Percentiles rank a stretch among this genome's conserved stretches.
Conservation (phyloP, 1,140 invertebrate species). For the Leguminivora glycinivorella region DNA sequence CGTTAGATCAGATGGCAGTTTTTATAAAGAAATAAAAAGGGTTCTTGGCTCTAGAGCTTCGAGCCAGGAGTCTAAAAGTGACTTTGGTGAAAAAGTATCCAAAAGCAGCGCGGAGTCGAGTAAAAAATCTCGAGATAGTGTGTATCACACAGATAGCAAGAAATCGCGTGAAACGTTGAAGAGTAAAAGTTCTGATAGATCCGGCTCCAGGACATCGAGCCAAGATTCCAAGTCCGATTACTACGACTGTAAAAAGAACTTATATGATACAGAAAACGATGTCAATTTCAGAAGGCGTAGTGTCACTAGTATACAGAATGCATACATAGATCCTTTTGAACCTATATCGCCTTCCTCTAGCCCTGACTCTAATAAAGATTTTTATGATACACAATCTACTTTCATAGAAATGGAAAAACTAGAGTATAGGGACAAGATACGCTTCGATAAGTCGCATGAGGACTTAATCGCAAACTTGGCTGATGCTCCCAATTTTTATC, state of each 20-base stretch:
- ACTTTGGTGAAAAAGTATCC: conserved; percentile 83
- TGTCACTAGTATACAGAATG: conserved; percentile 61
- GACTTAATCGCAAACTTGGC: conserved; percentile 80
- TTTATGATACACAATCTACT: conserved; percentile 79
- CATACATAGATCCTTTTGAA: conserved; percentile 72
- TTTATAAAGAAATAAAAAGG: conserved; percentile 83
- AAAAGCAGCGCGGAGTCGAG: conserved; percentile 82
- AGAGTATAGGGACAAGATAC: conserved; percentile 66
- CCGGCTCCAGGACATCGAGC: conserved; percentile 81
- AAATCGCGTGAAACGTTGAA: conserved; percentile 81
- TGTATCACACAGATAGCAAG: conserved; percentile 82
- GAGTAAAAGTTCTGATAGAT: conserved; percentile 80
- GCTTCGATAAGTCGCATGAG: conserved; percentile 79
- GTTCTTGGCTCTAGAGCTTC: conserved; percentile 81
- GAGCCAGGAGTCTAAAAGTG: conserved; percentile 84
- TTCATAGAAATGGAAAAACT: conserved; percentile 70
- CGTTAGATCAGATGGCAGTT: conserved; percentile 83
- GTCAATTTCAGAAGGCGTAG: conserved; percentile 58
- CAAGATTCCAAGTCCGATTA: conserved; percentile 83
- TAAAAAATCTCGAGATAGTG: conserved; percentile 81
- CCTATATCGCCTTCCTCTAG: conserved; percentile 81
- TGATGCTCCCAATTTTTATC: conserved; percentile 81
- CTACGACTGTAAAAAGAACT: conserved; percentile 74
- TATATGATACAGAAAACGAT: conserved; percentile 65
- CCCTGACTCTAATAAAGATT: conserved; percentile 83